Conservation (phyloP, 1,140 invertebrate genomes). For the Caenorhabditis latens region DNA sequence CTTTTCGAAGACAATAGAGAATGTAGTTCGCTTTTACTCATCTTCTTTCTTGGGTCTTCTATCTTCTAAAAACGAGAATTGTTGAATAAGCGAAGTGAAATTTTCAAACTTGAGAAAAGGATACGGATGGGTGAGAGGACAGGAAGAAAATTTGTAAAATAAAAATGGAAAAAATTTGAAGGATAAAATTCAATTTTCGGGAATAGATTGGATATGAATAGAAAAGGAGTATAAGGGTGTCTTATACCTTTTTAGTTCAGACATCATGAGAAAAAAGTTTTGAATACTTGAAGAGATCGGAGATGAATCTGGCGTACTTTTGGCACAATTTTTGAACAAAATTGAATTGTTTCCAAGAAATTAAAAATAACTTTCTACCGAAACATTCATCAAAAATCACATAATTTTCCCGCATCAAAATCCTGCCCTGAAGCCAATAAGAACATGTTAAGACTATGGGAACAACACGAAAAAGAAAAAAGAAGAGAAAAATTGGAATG, state of each 20-base stretch:
- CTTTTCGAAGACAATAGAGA: constrained; percentile 18
- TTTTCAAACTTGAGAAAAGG: background rate
- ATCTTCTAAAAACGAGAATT: background rate
- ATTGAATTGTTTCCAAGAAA: too few relatives aligned
- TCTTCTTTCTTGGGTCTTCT: background rate
- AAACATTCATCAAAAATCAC: too few relatives aligned
- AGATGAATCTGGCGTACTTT: background rate
- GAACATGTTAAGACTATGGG: background rate
- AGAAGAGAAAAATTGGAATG: background rate
- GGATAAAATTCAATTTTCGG: too few relatives aligned
- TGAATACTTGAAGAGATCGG: background rate
- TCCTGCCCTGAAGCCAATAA: too few relatives aligned
- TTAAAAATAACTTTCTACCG: too few relatives aligned
- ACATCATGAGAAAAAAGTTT: background rate
- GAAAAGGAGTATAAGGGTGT: background rate
- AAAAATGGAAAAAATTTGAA: too few relatives aligned
- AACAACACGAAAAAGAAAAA: background rate
- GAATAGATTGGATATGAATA: background rate
- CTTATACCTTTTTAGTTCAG: constrained; percentile 6
- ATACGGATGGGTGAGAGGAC: too few relatives aligned
- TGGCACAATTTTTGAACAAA: background rate
- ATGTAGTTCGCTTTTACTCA: constrained; percentile 36
- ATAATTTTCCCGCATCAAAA: too few relatives aligned
- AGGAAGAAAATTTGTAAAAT: too few relatives aligned
- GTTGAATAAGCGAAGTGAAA: background rate